A percentile compares a stretch with the other conserved stretches of the same genome.
Conservation (phyloP, 2,888 invertebrate genomes). For the Cryptocephalus primarius region DNA sequence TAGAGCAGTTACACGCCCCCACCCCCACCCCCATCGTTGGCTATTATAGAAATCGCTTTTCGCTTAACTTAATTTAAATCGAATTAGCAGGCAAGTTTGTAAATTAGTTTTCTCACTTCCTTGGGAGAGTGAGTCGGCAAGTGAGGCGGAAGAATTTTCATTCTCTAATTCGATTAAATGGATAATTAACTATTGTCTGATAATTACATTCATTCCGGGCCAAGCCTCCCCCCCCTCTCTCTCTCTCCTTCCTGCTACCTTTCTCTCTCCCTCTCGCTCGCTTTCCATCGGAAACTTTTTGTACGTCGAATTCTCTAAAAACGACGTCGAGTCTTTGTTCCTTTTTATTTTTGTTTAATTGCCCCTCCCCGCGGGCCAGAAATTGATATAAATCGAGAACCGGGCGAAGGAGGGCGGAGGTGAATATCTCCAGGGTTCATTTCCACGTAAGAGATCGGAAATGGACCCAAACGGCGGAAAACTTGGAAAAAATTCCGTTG, state of each 20-base stretch:
- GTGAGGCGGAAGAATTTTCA: slow-evolving; percentile 32
- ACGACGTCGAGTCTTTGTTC: neutral
- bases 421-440: too few relatives aligned
- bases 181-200: slow-evolving; percentile 35
- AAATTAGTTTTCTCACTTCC: slow-evolving; percentile 33
- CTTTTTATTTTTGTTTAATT: too few relatives aligned
- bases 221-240: neutral
- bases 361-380: too few relatives aligned
- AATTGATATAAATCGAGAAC: too few relatives aligned
- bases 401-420: too few relatives aligned
- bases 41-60: slow-evolving; percentile 22
- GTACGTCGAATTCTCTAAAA: neutral
- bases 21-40: neutral
- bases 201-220: slow-evolving; percentile 15
- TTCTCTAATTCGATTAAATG: slow-evolving; percentile 32
- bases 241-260: neutral
- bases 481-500: too few relatives aligned
- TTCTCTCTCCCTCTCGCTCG: neutral
- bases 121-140: slow-evolving; percentile 16
- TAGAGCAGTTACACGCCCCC: too few relatives aligned
- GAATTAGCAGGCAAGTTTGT: slow-evolving; percentile 34
- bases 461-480: too few relatives aligned
- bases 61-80: slow-evolving; percentile 33
- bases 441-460: too few relatives aligned
- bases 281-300: neutral